phyloP scores from a whole-genome alignment of 2,797 vertebrate genomes.

The Coracias cyanogaster region DNA sequence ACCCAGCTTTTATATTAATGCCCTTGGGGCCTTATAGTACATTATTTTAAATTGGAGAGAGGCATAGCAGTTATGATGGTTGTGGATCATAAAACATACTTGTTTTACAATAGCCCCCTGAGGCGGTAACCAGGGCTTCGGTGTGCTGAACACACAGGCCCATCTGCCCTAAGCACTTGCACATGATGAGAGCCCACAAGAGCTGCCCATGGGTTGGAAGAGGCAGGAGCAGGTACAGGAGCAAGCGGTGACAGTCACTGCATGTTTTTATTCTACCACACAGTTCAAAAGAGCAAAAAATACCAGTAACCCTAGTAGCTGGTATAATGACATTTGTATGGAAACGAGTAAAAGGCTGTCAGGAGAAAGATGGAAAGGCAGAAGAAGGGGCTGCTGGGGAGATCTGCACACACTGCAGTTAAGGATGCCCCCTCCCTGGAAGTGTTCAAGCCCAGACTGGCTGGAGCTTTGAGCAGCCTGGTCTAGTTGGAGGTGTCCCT shows the following conservation, averaged over 20 bases:
- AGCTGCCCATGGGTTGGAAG: not conserved
- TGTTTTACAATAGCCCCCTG: not conserved
- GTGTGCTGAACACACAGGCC: not conserved
- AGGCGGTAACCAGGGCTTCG: not conserved
- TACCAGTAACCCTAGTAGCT: not conserved
- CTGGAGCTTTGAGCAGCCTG: not conserved
- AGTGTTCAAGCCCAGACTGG: not conserved
- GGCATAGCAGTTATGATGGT: not conserved
- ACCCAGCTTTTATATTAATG: not conserved
- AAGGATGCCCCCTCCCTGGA: not conserved
- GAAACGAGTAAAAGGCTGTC: not conserved
- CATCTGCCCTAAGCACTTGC: not conserved
- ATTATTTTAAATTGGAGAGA: not conserved
- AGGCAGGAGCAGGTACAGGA: not conserved
- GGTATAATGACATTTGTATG: not conserved
- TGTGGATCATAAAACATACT: not conserved
- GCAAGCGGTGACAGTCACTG: fast-evolving
- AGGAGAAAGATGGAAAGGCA: not conserved
- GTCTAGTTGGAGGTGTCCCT: not conserved
- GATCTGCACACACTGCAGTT: not conserved
- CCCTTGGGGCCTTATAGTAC: not conserved
- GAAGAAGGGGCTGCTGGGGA: not conserved
- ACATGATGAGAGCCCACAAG: fast-evolving
- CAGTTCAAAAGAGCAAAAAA: not conserved
- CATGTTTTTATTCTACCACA: not conserved